Conservation (phyloP, 2,888 invertebrate species). For the Drosophila emarginata region DNA sequence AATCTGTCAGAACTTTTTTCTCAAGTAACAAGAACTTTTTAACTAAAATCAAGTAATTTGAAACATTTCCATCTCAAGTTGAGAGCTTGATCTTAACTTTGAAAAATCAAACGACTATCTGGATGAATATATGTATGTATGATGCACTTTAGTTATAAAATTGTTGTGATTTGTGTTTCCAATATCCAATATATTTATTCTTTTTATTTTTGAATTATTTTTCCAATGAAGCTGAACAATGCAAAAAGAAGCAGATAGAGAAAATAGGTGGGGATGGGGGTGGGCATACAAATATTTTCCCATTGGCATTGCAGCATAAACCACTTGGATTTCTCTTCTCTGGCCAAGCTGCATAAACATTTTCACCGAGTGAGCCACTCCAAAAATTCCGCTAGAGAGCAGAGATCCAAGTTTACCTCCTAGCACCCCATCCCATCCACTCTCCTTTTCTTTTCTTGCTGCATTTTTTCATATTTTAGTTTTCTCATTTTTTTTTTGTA, state of each 20-base stretch:
- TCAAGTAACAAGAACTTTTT: too few relatives aligned
- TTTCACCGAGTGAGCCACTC: conserved; percentile 46
- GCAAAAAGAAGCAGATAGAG: not conserved
- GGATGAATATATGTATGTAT: too few relatives aligned
- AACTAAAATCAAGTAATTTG: too few relatives aligned
- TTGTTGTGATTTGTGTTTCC: conserved; percentile 16
- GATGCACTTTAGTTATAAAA: too few relatives aligned
- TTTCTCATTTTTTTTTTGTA: conserved; percentile 16
- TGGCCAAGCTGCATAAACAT: conserved; percentile 56
- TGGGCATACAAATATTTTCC: conserved; percentile 12
- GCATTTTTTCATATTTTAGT: not conserved
- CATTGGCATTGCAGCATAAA: conserved; percentile 40
- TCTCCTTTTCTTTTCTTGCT: not conserved
- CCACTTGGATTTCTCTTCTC: conserved; percentile 28
- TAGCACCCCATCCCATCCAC: not conserved
- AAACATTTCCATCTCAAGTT: too few relatives aligned
- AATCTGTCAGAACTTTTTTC: too few relatives aligned
- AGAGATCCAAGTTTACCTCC: conserved; percentile 13
- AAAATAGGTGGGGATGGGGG: too few relatives aligned
- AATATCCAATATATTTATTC: conserved; percentile 20
- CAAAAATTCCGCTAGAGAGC: conserved; percentile 20
- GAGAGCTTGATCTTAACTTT: too few relatives aligned
- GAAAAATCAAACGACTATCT: too few relatives aligned
- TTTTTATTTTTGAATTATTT: not conserved
- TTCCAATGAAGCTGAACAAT: conserved; percentile 30